Evolutionary conservation across 1,140 invertebrate species (phyloP), one percentile per base, ranked within the genome.

Genomic region (Hesperophylax magnus): DNA sequence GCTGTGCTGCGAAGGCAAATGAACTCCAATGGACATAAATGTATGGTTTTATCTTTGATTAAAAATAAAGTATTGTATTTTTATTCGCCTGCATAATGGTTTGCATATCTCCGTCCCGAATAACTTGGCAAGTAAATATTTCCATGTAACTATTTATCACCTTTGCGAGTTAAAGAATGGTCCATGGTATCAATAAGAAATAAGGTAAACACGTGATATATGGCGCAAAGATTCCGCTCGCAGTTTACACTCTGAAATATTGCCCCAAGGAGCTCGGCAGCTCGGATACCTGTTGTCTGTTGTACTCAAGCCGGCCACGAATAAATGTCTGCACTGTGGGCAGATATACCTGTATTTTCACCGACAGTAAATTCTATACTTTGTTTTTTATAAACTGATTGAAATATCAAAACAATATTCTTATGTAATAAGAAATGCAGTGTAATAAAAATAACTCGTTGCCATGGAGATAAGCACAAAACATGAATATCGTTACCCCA

Each of bases 171-270:
- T 52, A 71, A 71, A 71, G 67, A 71, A 71, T 71, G 67, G 67
- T 52, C 67, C 15, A 3, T n/a, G 22, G 71, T 56, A 75, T 75
- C 71, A 75, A 75, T 75, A 75, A 75, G 71, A 27, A 75, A 75
- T 75, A 75, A 75, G 71, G 54, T 27, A 56, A 74, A 58, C 71
- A 34, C 24, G 52, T 58, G 71, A 75, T 58, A 27, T 56, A 75
- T 75, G 71, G 22, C 52, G 31, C 18, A 39, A 5, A 75, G 71
- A 75, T 58, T 75, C n/a, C 31, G 52, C 17, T 22, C 8, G 39
- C 39, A 47, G 39, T 47, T 56, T 39, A 75, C 71, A 75, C 5
- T 14, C 31, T 75, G 31, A 75, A 75, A 75, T 75, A 75, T 58
- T 14, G 53, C 53, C 56, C 24, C 24, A 58, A 72, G 52, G 56